These are phyloP conservation scores for Physocephala rufipes DNA, from an alignment of 2,888 invertebrate species.

Conservation along the genomic window DNA sequence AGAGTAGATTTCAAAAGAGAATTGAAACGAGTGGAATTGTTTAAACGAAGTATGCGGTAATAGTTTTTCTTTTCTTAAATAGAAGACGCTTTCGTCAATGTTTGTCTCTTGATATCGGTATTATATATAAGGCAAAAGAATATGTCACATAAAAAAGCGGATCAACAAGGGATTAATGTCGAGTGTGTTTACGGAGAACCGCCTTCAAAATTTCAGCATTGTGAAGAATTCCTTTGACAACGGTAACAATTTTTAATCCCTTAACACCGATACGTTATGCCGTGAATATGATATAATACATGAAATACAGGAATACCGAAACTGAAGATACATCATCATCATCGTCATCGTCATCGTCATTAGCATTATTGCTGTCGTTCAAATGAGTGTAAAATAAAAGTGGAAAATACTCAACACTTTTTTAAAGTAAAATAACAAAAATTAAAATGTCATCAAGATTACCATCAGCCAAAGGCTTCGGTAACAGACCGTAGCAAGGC, in stretches of 20 bases:
- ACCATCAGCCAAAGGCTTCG: slow-evolving; percentile 46
- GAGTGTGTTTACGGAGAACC: slow-evolving; percentile 22
- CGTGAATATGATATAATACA: neutral
- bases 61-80: slow-evolving; percentile 1
- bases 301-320: neutral
- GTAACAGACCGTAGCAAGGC: neutral
- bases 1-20: too few species aligned
- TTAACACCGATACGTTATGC: slow-evolving; percentile 8
- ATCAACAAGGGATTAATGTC: slow-evolving; percentile 37
- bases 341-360: neutral
- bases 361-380: slow-evolving; percentile 7
- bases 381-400: slow-evolving; percentile 44
- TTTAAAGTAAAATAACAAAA: slow-evolving; percentile 46
- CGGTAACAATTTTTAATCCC: slow-evolving; percentile 37
- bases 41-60: slow-evolving; percentile 22
- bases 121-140: neutral
- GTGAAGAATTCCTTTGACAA: neutral
- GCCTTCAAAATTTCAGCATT: slow-evolving; percentile 22
- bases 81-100: neutral
- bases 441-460: slow-evolving; percentile 65
- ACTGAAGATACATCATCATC: neutral
- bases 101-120: slow-evolving; percentile 6
- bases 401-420: slow-evolving; percentile 51
- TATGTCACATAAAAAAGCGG: slow-evolving; percentile 20
- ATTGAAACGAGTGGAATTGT: too few species aligned